These are phyloP conservation scores for Gonioctena quinquepunctata DNA, from an alignment of 1,140 invertebrate species.

Conservation along the genomic window DNA sequence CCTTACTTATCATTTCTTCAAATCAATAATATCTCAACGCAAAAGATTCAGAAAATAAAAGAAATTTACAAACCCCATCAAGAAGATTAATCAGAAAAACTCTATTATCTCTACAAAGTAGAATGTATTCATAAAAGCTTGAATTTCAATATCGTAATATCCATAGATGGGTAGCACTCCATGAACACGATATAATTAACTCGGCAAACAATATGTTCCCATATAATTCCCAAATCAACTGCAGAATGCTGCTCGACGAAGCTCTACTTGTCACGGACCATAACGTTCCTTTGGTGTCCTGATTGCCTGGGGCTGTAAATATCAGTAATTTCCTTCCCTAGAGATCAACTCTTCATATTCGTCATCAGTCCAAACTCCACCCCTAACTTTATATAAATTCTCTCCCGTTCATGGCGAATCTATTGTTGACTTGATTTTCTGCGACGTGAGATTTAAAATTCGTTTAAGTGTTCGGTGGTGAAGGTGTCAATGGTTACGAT, in stretches of 20 bases:
- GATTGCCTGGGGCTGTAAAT: conserved; percentile 56
- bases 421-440: not conserved
- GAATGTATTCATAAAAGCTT: too few relatives aligned
- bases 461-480: not conserved
- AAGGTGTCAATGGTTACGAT: not conserved
- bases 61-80: too few relatives aligned
- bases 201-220: not conserved
- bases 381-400: conserved; percentile 7
- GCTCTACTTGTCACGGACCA: conserved; percentile 48
- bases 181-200: not conserved
- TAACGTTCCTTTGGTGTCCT: conserved; percentile 46
- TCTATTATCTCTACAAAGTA: too few relatives aligned
- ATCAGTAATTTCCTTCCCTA: conserved; percentile 51
- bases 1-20: too few relatives aligned
- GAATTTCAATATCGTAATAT: too few relatives aligned
- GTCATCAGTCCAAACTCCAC: conserved; percentile 24
- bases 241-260: not conserved
- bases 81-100: too few relatives aligned
- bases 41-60: too few relatives aligned
- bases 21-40: too few relatives aligned
- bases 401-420: too few relatives aligned
- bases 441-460: not conserved
- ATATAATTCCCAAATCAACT: not conserved
- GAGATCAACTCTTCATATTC: conserved; percentile 33
- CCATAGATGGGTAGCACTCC: too few relatives aligned